Base-by-base conservation (phyloP, 2,113 vertebrate genomes). In the Channa maculata region DNA sequence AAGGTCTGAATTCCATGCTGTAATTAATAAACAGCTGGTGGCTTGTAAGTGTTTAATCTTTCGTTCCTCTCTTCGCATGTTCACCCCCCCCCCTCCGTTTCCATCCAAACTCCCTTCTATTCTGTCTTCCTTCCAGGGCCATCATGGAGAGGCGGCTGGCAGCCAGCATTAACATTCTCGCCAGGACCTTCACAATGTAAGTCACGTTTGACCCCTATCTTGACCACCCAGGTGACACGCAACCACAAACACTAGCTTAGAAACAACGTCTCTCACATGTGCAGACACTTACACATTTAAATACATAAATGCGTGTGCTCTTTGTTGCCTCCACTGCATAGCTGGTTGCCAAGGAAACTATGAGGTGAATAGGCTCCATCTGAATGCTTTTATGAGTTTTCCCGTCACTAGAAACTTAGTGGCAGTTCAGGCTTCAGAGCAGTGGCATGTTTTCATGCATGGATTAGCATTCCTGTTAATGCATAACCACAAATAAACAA, bases 101-200 rank as follows among this genome's bases (percentile, higher is more conserved):
- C 64, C n/a, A 79, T 52, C 84, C 76, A 79, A 65, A 0, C 33
- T 82, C 67, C 86, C 70, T n/a, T 2, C 66, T 48, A 9, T 34
- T 82, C 55, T 82, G 46, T 68, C 48, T 87, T 84, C 86, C 57
- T 38, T 46, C 70, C 83, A 98, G 96, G 88, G 91, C 91, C n/a
- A 90, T 97, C 66, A 94, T 97, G 95, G 95, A 96, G 64, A 94
- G 92, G 91, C 95, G 92, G 50, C 83, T 98, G 93, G 96, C 95
- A 41, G 95, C 95, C 65, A 93, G 91, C 2, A 88, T 97, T 88
- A 97, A 94, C 88, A 96, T 97, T 86, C 91, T 97, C 79, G 92
- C 95, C 6, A 93, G 81, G 82, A 94, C 92, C 58, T 93, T 91
- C 0, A 94, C 96, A 45, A 90, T 97, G 96, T 98, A 92, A 97